Percentiles rank a stretch among this genome's conserved stretches.
phyloP scores from a whole-genome alignment of 2,888 invertebrate genomes.

The Melanchra persicariae region DNA sequence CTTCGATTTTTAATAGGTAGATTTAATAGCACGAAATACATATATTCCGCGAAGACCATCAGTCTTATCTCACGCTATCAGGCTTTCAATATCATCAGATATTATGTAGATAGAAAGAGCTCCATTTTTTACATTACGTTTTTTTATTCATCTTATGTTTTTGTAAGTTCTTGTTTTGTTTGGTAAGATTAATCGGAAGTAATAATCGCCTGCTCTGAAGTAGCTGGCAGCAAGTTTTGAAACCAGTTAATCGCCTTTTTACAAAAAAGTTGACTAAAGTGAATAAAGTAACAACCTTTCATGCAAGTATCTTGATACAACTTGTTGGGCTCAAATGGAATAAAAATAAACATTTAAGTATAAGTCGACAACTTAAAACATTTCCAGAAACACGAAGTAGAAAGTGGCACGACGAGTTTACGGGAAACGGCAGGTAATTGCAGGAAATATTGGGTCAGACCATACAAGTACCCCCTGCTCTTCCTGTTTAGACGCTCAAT shows the following conservation, averaged over 20 bases:
- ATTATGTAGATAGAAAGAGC: background rate
- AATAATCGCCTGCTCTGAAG: conserved; percentile 27
- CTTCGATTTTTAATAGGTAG: background rate
- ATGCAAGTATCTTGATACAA: conserved; percentile 37
- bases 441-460: conserved; percentile 74
- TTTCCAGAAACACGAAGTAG: conserved; percentile 71
- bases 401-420: conserved; percentile 76
- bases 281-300: conserved; percentile 42
- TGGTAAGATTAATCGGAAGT: conserved; percentile 41
- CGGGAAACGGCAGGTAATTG: conserved; percentile 74
- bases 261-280: conserved; percentile 35
- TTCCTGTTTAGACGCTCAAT: conserved; percentile 61
- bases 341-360: conserved; percentile 41
- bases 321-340: conserved; percentile 25
- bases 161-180: conserved; percentile 6
- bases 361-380: conserved; percentile 58
- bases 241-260: conserved; percentile 43
- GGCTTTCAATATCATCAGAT: background rate
- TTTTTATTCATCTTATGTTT: background rate
- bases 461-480: conserved; percentile 59
- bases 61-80: background rate
- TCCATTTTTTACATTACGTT: background rate
- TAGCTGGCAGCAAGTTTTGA: conserved; percentile 21
- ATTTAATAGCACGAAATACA: conserved; percentile 13
- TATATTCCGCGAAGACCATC: background rate